Evolutionary conservation across 2,888 invertebrate genomes (phyloP), one percentile per base, ranked within the genome.

Genomic region (Leptinotarsa tumamoca): DNA sequence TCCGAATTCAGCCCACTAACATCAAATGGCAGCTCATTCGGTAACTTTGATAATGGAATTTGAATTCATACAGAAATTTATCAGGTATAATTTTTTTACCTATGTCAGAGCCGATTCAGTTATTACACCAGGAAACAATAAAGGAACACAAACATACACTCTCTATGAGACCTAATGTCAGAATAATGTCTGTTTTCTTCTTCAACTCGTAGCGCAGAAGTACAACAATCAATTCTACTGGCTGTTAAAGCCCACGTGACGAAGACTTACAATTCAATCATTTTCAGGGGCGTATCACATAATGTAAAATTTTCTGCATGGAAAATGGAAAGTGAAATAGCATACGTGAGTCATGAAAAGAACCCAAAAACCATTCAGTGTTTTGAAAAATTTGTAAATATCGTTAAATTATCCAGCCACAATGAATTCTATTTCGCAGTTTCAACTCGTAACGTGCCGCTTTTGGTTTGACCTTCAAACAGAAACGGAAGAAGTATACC

Each of bases 181-280:
- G 43, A 43, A 43, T 43, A 43, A 43, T 43, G 10, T 43, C 43
- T 43, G 43, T 43, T 54, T 3, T 18, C 13, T 54, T 10, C 18
- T 7, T 18, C 3, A 7, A 54, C 18, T 54, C 10, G 18, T 54
- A 7, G 18, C 54, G 54, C 18, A 18, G 54, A 54, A 54, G 43
- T 54, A 18, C 18, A 54, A 54, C 18, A 54, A 18, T 54, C 18
- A 18, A 18, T 18, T 54, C 54, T 18, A 54, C 54, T 18, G 54
- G n/a, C 54, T 54, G 54, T 13, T 54, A 18, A 54, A 54, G 13
- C 54, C 54, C 54, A 54, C 54, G 54, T 54, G 54, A 54, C 54
- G 54, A 54, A 54, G n/a, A 54, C 54, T 18, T 18, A 54, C n/a
- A 54, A 13, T 54, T 54, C 18, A 18, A 54, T n/a, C 18, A 10